Evolutionary conservation across 1,140 invertebrate species (phyloP).

Genomic region (roundworm (Caenorhabditis elegans)): WBcel235 BX284606.5:13539501-13540000

Average conservation of each 20-base stretch:
- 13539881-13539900: conserved; percentile 23
- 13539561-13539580: no score
- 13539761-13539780: conserved; percentile 12
- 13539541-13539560: no score
- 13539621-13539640: no score
- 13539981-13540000: not conserved
- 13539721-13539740: not conserved
- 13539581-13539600: no score
- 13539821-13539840: conserved; percentile 10
- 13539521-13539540: no score
- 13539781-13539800: not conserved
- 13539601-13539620: no score
- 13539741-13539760: not conserved
- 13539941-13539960: not conserved
- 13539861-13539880: conserved; percentile 25
- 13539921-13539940: not conserved
- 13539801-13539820: not conserved
- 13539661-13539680: no score
- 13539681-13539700: not conserved
- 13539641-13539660: no score
- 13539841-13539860: conserved; percentile 32
- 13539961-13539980: not conserved
- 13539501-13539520: no score
- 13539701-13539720: not conserved
- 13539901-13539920: not conserved